A percentile compares a stretch with the other conserved stretches of the same genome.
phyloP scores from a whole-genome alignment of 1,140 invertebrate species.

The Dryas iulia region DNA sequence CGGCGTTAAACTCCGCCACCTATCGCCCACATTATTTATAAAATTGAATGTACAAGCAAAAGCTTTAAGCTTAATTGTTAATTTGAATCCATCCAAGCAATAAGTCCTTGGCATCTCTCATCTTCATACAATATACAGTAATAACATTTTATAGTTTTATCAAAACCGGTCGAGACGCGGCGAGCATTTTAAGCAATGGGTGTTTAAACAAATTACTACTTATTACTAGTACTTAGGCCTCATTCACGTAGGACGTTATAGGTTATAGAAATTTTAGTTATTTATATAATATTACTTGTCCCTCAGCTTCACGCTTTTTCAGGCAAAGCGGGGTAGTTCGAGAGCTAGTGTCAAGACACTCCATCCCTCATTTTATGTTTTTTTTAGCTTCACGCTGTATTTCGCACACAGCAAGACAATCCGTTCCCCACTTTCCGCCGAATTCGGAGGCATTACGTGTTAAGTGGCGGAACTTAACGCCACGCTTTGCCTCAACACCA shows the following conservation, averaged over 20 bases:
- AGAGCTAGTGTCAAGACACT: too few relatives aligned
- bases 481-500: too few relatives aligned
- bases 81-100: not conserved
- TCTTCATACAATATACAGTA: not conserved
- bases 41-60: too few relatives aligned
- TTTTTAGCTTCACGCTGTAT: too few relatives aligned
- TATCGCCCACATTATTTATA: not conserved
- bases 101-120: not conserved
- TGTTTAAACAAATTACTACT: not conserved
- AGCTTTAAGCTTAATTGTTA: not conserved
- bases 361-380: too few relatives aligned
- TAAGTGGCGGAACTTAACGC: too few relatives aligned
- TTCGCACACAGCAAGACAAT: too few relatives aligned
- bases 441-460: too few relatives aligned
- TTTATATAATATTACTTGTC: not conserved
- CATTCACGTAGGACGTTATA: not conserved
- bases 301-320: too few relatives aligned
- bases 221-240: not conserved
- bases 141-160: slow-evolving; percentile 11
- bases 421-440: too few relatives aligned
- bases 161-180: slow-evolving; percentile 10
- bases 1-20: not conserved
- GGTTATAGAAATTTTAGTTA: not conserved
- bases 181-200: not conserved
- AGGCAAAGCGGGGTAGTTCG: too few relatives aligned